Evolutionary conservation across 2,113 vertebrate species (phyloP), one percentile per base, ranked within the genome.

Genomic region (Lethenteron reissneri): DNA sequence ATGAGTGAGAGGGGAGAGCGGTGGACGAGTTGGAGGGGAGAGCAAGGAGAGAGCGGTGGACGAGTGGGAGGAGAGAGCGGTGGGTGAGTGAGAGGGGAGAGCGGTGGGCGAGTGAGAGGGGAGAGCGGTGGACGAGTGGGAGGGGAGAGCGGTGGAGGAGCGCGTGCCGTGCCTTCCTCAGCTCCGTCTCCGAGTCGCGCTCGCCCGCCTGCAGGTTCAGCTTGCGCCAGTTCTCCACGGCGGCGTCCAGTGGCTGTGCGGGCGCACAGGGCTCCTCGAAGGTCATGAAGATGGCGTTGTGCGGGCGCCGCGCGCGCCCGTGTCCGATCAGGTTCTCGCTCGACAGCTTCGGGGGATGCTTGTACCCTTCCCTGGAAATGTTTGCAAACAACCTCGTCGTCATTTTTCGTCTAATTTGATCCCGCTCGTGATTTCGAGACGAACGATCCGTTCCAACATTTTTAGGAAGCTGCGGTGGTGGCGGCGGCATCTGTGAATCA

Each of bases 211-310:
- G 90, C 58, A 81, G 75, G 71, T 86, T 85, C 12, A 84, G 70
- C 72, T 80, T 83, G 56, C 72, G 76, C 92, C 92, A 97, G 14
- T 85, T 90, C 71, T 78, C 75, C 3, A 76, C 81, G 0, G 94
- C 94, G 1, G 86, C 86, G 76, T 89, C 87, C 41, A 92, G 75
- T 0, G 87, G 83, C 74, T 84, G 82, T 0, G 57, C 9, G 0
- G 94, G 94, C 7, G 87, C 77, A 12, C 77, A 78, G 0, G 81
- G 74, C 0, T 92, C 94, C 4, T 79, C 78, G 17, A 89, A 97
- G 78, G 80, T 89, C 72, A 96, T 81, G 73, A 97, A 99, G 73
- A 96, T 85, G 57, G 91, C 88, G 0, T 96, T 99, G 82, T 99
- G 87, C 1, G 88, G 87, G 41, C 91, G 84, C 1, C 90, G 84